Evolutionary conservation across 2,113 vertebrate species (phyloP), one percentile per base, ranked within the genome.

Genomic region (Mellivora capensis): DNA sequence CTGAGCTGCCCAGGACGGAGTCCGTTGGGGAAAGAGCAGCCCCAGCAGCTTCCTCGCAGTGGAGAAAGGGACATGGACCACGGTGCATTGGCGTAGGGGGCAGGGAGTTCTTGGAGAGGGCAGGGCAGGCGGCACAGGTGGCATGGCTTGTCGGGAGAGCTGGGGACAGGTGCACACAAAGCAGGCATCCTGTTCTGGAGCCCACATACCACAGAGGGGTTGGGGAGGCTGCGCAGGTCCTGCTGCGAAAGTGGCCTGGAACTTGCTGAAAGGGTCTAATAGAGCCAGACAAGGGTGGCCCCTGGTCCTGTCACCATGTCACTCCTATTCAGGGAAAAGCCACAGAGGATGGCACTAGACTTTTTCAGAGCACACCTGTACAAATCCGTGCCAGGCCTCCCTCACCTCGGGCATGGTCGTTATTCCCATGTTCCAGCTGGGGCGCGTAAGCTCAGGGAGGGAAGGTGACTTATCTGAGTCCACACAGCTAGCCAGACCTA

Each of bases 41-140:
- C 18, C 59, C 37, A 11, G 25, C 83, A 39, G 52, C 72, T 52
- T 77, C 64, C 44, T 42, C 12, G 17, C 13, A 31, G 6, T 34
- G 34, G 20, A 18, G 71, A 59, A 59, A 18, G 44, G 91, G 4
- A 44, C 23, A 0, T 8, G 31, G 90, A 25, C 21, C n/a, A 39
- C 54, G 3, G 1, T 3, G 31, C 9, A 2, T 31, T 2, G n/a
- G 23, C 10, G 0, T 42, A 34, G 62, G 7, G 39, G 49, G 1
- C 39, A 84, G 47, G 29, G 54, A 7, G 6, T 64, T 89, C 31
- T 6, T 1, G 42, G 52, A 67, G 52, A 25, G 39, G 52, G 20
- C 39, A 9, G 25, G 90, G 14, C 20, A 17, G 3, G 47, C 0
- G 0, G 44, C 34, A 6, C 49, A 47, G 49, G 39, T 2, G 0